Evolutionary conservation across 2,113 vertebrate genomes (phyloP).

Genomic region (Uropsilus gracilis): DNA sequence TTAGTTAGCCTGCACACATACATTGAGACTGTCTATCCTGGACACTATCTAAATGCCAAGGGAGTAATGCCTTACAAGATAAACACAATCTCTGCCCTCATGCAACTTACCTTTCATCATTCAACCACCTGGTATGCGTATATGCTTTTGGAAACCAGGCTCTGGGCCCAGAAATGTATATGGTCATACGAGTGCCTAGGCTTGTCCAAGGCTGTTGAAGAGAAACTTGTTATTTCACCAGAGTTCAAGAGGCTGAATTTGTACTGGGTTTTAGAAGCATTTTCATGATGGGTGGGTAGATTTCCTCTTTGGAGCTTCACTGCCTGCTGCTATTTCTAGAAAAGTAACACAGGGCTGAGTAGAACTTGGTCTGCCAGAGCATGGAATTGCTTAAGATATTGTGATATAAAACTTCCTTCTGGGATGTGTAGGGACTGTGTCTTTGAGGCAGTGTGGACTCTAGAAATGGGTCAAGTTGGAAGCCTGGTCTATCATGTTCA

Average conservation of each 20-base stretch:
- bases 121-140: neutral
- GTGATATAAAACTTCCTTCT: neutral
- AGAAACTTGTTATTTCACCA: neutral
- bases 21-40: neutral
- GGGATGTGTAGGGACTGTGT: neutral
- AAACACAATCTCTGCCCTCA: neutral
- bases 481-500: neutral
- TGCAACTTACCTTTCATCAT: neutral
- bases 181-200: neutral
- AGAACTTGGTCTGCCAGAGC: neutral
- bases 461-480: neutral
- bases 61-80: neutral
- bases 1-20: neutral
- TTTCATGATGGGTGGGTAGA: neutral
- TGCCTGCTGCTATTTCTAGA: neutral
- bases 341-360: neutral
- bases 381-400: neutral
- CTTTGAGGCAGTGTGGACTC: neutral
- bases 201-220: neutral
- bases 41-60: neutral
- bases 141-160: neutral
- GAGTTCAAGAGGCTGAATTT: conserved; percentile 18
- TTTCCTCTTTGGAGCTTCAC: neutral
- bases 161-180: neutral
- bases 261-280: neutral